phyloP scores from a whole-genome alignment of 2,113 vertebrate genomes.

The Lucifuga dentata region DNA sequence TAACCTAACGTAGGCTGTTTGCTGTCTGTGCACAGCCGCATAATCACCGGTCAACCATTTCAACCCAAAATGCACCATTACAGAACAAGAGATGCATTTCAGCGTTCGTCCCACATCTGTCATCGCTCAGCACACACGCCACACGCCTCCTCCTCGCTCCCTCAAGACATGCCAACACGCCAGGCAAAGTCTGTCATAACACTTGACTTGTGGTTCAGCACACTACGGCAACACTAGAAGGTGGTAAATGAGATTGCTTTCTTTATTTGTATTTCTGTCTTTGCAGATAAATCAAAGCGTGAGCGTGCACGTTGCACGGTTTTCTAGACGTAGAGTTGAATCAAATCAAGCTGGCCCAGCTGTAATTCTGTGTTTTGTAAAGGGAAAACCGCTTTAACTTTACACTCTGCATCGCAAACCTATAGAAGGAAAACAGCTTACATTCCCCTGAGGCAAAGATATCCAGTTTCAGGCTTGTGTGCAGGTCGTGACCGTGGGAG shows the following conservation, averaged over 20 bases:
- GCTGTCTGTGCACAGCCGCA: constrained; percentile 38
- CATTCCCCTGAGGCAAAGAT: constrained; percentile 47
- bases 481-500: constrained; percentile 33
- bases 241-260: constrained; percentile 73
- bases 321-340: constrained; percentile 10
- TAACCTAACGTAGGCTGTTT: constrained; percentile 60
- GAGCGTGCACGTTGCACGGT: constrained; percentile 5
- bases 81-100: constrained; percentile 57
- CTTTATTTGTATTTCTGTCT: constrained; percentile 71
- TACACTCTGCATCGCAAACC: constrained; percentile 20
- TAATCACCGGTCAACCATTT: constrained; percentile 61
- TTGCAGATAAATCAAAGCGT: constrained; percentile 58
- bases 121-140: constrained; percentile 71
- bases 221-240: constrained; percentile 66
- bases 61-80: constrained; percentile 54
- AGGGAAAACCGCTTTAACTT: constrained; percentile 41
- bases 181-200: constrained; percentile 75
- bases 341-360: constrained; percentile 35
- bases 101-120: constrained; percentile 75
- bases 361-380: constrained; percentile 23
- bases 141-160: constrained; percentile 57
- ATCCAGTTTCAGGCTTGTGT: constrained; percentile 34
- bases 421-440: neutral
- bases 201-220: constrained; percentile 72
- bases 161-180: constrained; percentile 60